Evolutionary conservation across 2,888 invertebrate species (phyloP).

Genomic region (Microplitis manilae): DNA sequence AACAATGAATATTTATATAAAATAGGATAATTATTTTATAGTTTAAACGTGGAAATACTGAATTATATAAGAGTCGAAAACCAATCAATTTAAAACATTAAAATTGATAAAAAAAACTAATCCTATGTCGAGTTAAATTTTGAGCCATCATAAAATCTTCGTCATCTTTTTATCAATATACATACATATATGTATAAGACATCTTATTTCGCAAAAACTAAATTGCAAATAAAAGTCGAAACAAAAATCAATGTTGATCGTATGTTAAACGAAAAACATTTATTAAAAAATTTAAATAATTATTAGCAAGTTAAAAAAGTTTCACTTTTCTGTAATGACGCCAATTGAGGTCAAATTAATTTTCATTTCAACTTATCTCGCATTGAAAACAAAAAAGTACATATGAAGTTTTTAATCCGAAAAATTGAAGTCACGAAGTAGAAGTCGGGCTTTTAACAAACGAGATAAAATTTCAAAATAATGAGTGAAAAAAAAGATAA

Average conservation of each 20-base stretch:
- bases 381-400: background rate
- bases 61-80: no score
- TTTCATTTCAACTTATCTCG: background rate
- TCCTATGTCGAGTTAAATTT: no score
- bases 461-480: background rate
- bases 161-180: no score
- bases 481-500: background rate
- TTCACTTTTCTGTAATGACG: slow-evolving; percentile 8
- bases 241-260: background rate
- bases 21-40: no score
- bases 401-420: background rate
- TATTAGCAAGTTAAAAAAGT: slow-evolving; percentile 10
- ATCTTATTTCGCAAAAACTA: slow-evolving; percentile 30
- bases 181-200: no score
- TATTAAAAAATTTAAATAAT: slow-evolving; percentile 1
- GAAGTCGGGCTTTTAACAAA: background rate
- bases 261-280: background rate
- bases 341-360: slow-evolving; percentile 19
- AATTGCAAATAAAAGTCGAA: slow-evolving; percentile 10
- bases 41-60: no score
- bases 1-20: no score
- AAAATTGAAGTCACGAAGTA: background rate
- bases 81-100: no score
- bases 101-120: no score
- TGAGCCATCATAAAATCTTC: no score